These are phyloP conservation scores for Drosophila subquinaria DNA, from an alignment of 2,888 invertebrate genomes.

Conservation along the genomic window DNA sequence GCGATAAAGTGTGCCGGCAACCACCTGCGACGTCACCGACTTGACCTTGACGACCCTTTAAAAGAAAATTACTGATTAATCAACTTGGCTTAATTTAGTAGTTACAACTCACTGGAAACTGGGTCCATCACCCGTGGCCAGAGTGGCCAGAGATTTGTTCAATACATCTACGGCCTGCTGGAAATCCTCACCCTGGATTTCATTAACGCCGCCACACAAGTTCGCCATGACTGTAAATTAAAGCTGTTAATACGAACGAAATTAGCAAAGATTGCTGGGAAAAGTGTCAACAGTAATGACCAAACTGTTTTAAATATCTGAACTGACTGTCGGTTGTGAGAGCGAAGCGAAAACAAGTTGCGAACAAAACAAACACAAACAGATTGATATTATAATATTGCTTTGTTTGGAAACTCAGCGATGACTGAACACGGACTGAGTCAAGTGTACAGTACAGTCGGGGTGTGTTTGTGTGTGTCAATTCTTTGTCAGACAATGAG, in stretches of 20 bases:
- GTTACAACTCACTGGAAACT: slow-evolving; percentile 38
- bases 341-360: slow-evolving; percentile 3
- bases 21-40: slow-evolving; percentile 59
- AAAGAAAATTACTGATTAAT: neutral
- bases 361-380: slow-evolving; percentile 8
- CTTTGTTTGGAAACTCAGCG: slow-evolving; percentile 49
- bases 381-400: slow-evolving; percentile 25
- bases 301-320: slow-evolving; percentile 13
- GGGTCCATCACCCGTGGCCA: slow-evolving; percentile 41
- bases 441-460: slow-evolving; percentile 14
- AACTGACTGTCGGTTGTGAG: neutral
- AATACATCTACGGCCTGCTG: slow-evolving; percentile 36
- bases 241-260: slow-evolving; percentile 9
- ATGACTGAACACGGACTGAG: slow-evolving; percentile 37
- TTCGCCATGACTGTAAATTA: slow-evolving; percentile 35
- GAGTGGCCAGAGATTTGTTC: slow-evolving; percentile 29
- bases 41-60: slow-evolving; percentile 59
- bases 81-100: neutral
- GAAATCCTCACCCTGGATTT: slow-evolving; percentile 28
- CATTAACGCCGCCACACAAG: slow-evolving; percentile 39
- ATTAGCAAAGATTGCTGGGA: neutral
- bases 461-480: slow-evolving; percentile 9
- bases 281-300: slow-evolving; percentile 6
- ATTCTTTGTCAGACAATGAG: slow-evolving; percentile 39
- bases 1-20: slow-evolving; percentile 54